Conservation (phyloP, 2,888 invertebrate genomes). For the Megastigmus dorsalis region DNA sequence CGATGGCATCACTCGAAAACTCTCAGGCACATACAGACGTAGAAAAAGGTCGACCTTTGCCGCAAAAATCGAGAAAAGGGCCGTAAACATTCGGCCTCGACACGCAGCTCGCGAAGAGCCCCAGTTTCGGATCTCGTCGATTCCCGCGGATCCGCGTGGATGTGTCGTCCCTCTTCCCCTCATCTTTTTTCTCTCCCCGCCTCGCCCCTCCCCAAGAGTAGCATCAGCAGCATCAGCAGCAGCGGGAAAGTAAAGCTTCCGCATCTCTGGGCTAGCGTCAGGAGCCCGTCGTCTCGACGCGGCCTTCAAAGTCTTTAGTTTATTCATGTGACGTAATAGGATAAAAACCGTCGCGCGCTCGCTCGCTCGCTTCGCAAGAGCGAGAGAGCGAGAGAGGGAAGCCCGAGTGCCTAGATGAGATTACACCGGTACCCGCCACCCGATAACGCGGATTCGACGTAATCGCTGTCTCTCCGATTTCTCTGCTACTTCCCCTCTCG, state of each 20-base stretch:
- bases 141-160: too few species aligned
- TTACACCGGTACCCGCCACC: constrained; percentile 68
- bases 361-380: constrained; percentile 32
- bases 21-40: too few species aligned
- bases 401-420: constrained; percentile 72
- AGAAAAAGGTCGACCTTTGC: too few species aligned
- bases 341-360: constrained; percentile 71
- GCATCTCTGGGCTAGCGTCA: not conserved
- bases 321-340: constrained; percentile 74
- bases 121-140: too few species aligned
- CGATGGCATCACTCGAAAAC: too few species aligned
- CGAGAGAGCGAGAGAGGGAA: not conserved
- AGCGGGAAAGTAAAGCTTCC: constrained; percentile 26
- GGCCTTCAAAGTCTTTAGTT: constrained; percentile 70
- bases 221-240: not conserved
- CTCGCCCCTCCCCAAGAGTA: not conserved
- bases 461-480: constrained; percentile 63
- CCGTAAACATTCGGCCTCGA: too few species aligned
- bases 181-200: not conserved
- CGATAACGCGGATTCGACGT: constrained; percentile 67
- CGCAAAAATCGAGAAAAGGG: too few species aligned
- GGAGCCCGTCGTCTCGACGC: constrained; percentile 53
- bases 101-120: too few species aligned
- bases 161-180: too few species aligned
- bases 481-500: constrained; percentile 18